These are phyloP conservation scores for Amphiprion ocellaris DNA, from an alignment of 2,113 vertebrate species.

Conservation along the genomic window DNA sequence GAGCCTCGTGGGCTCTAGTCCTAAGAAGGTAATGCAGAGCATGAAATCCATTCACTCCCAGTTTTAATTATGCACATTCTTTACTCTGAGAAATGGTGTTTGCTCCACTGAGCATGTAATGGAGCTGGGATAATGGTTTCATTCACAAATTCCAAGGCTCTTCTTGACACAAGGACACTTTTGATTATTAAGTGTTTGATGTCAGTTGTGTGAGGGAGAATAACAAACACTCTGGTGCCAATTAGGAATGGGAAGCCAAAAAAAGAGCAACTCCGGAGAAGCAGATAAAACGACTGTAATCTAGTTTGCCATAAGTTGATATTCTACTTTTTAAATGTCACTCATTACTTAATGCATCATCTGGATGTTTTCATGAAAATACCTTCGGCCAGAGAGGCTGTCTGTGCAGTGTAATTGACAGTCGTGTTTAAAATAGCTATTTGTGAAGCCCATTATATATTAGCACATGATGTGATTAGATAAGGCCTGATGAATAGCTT, in stretches of 20 bases:
- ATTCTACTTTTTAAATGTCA: slow-evolving; percentile 49
- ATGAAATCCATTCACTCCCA: slow-evolving; percentile 59
- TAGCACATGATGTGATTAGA: slow-evolving; percentile 70
- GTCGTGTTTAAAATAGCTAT: slow-evolving; percentile 56
- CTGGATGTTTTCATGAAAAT: slow-evolving; percentile 16
- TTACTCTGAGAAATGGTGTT: slow-evolving; percentile 31
- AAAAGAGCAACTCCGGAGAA: not conserved
- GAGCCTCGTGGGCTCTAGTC: slow-evolving; percentile 19
- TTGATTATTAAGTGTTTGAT: slow-evolving; percentile 20
- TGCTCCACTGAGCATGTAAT: slow-evolving; percentile 45
- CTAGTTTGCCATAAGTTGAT: slow-evolving; percentile 37
- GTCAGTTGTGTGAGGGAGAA: not conserved
- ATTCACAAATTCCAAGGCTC: slow-evolving; percentile 28
- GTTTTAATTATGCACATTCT: slow-evolving; percentile 65
- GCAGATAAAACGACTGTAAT: not conserved
- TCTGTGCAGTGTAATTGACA: slow-evolving; percentile 41
- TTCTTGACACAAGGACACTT: slow-evolving; percentile 15
- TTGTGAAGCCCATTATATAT: slow-evolving; percentile 56
- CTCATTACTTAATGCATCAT: slow-evolving; percentile 47
- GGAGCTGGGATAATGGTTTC: slow-evolving; percentile 48
- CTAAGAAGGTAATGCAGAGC: slow-evolving; percentile 55
- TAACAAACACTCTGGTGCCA: not conserved
- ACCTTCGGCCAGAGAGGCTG: slow-evolving; percentile 19
- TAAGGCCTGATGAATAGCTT: slow-evolving; percentile 62
- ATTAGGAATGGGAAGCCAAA: not conserved